phyloP scores from a whole-genome alignment of 2,888 invertebrate species.

The Drosophila anceps region DNA sequence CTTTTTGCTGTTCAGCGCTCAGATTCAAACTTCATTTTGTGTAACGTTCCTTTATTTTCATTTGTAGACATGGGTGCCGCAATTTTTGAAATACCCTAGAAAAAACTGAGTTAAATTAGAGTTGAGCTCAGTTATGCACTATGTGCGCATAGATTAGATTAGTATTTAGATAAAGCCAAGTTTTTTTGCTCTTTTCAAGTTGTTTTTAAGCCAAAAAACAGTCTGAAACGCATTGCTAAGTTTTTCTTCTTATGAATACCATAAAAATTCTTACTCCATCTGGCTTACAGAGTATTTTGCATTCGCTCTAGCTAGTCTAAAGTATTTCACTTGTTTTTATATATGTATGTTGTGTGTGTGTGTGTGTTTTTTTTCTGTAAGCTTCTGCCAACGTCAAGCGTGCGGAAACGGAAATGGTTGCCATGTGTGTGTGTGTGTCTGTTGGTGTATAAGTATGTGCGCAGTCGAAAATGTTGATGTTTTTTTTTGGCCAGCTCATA shows the following conservation, averaged over 20 bases:
- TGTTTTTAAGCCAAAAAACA: neutral
- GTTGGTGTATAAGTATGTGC: constrained; percentile 9
- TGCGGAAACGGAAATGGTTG: constrained; percentile 80
- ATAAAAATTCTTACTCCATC: neutral
- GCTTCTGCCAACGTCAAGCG: constrained; percentile 73
- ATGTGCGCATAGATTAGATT: neutral
- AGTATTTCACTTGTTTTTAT: constrained; percentile 21
- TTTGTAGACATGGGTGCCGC: constrained; percentile 3
- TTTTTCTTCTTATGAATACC: no score
- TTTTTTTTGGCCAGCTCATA: constrained; percentile 53
- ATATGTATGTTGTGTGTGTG: constrained; percentile 30
- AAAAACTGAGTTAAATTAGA: neutral
- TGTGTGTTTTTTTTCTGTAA: constrained; percentile 33
- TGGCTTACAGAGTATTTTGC: constrained; percentile 5
- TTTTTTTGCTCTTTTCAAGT: neutral
- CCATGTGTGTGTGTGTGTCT: constrained; percentile 39
- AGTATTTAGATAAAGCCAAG: neutral
- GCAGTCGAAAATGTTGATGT: constrained; percentile 56
- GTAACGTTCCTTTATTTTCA: constrained; percentile 35
- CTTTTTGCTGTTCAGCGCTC: constrained; percentile 57
- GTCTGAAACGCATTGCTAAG: no score
- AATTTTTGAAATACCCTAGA: constrained; percentile 15
- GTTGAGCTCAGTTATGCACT: neutral
- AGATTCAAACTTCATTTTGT: constrained; percentile 67
- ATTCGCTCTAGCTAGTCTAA: neutral